Evolutionary conservation across 2,888 invertebrate genomes (phyloP).

Genomic region (Eupithecia subfuscata): DNA sequence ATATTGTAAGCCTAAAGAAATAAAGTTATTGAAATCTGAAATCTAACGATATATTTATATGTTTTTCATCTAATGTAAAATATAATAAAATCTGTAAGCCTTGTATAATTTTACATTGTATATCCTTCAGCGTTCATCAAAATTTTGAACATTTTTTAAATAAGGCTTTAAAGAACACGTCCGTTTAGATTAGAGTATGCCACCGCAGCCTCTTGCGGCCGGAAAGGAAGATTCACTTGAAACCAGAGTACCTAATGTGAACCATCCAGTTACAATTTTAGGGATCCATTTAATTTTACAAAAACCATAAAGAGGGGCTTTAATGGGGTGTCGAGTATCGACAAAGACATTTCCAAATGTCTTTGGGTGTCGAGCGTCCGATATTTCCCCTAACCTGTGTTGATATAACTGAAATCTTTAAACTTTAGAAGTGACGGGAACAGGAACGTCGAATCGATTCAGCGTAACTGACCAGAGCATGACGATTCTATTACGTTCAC

Average conservation of each 20-base stretch:
- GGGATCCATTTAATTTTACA: slow-evolving; percentile 17
- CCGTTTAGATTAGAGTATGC: slow-evolving; percentile 60
- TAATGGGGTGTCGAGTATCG: not conserved
- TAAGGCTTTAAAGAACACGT: slow-evolving; percentile 52
- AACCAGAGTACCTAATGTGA: slow-evolving; percentile 61
- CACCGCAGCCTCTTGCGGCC: slow-evolving; percentile 61
- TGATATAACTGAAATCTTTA: not conserved
- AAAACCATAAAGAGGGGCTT: not conserved
- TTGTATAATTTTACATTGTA: too few relatives aligned
- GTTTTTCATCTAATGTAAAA: slow-evolving; percentile 17
- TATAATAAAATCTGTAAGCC: not conserved
- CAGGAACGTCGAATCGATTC: not conserved
- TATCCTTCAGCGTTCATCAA: not conserved
- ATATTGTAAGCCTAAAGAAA: too few relatives aligned
- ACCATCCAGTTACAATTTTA: slow-evolving; percentile 58
- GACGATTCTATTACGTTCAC: not conserved
- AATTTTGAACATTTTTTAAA: slow-evolving; percentile 6
- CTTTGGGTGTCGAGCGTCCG: not conserved
- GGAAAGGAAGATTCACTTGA: slow-evolving; percentile 73
- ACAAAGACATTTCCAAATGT: too few relatives aligned
- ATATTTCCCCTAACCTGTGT: not conserved
- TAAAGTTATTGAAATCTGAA: too few relatives aligned
- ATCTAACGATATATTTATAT: too few relatives aligned
- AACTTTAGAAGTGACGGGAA: not conserved
- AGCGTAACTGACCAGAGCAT: not conserved